These are phyloP conservation scores for Sicus ferrugineus DNA, from an alignment of 2,888 invertebrate genomes.

Conservation along the genomic window DNA sequence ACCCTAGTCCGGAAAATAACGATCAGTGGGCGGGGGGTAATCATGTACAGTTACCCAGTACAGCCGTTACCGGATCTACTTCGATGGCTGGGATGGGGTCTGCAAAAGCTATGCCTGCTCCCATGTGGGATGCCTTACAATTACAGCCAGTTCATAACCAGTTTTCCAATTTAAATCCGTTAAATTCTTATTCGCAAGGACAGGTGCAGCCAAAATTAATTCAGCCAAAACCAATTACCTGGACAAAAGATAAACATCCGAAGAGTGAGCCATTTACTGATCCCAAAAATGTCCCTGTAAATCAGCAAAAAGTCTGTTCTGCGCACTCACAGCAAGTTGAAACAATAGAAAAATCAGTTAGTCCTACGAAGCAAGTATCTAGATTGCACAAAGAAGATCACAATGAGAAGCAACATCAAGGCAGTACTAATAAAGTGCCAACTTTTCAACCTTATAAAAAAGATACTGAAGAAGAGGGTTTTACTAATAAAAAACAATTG, in stretches of 20 bases:
- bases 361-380: constrained; percentile 25
- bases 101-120: constrained; percentile 42
- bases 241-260: constrained; percentile 11
- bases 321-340: constrained; percentile 22
- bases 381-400: constrained; percentile 29
- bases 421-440: constrained; percentile 33
- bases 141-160: constrained; percentile 49
- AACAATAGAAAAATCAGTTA: constrained; percentile 16
- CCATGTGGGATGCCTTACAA: constrained; percentile 51
- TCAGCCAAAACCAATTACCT: background rate
- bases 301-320: constrained; percentile 17
- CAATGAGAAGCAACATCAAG: constrained; percentile 36
- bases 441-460: constrained; percentile 26
- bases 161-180: constrained; percentile 37
- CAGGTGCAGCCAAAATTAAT: constrained; percentile 26
- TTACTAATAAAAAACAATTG: constrained; percentile 37
- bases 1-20: constrained; percentile 28
- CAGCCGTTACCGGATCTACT: constrained; percentile 21
- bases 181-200: constrained; percentile 12
- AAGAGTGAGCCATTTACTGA: background rate
- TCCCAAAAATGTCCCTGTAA: constrained; percentile 6
- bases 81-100: constrained; percentile 18
- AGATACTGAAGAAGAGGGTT: constrained; percentile 37
- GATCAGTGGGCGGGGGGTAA: constrained; percentile 40
- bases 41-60: constrained; percentile 39